phyloP scores from a whole-genome alignment of 2,113 vertebrate species.

The Trematomus loennbergii region DNA sequence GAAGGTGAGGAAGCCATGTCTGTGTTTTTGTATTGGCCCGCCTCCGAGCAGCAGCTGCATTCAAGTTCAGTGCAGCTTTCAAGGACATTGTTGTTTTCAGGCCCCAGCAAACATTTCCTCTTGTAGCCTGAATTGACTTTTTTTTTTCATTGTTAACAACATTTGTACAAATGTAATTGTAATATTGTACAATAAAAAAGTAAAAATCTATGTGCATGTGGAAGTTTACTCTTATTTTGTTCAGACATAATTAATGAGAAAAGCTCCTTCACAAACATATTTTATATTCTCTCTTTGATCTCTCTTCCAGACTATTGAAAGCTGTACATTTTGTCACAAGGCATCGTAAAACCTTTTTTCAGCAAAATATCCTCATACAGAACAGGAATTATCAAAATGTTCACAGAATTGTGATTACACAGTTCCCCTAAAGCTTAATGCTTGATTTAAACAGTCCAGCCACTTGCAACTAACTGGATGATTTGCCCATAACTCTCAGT shows the following conservation, averaged over 20 bases:
- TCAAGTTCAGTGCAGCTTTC: slow-evolving; percentile 40
- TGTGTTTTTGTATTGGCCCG: slow-evolving; percentile 6
- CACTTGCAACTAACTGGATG: slow-evolving; percentile 3
- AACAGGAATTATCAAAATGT: background rate
- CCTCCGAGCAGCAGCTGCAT: slow-evolving; percentile 18
- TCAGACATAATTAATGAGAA: background rate
- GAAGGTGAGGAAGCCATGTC: slow-evolving; percentile 16
- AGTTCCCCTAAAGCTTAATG: background rate
- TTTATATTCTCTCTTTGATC: slow-evolving; percentile 17
- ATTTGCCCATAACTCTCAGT: background rate
- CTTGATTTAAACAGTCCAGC: background rate
- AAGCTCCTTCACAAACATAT: background rate
- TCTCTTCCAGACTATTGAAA: background rate
- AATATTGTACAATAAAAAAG: slow-evolving; percentile 84
- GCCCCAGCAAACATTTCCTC: slow-evolving; percentile 55
- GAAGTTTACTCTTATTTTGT: background rate
- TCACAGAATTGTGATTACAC: background rate
- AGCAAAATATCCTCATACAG: background rate
- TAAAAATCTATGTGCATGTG: slow-evolving; percentile 12
- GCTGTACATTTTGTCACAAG: slow-evolving; percentile 1
- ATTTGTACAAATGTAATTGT: slow-evolving; percentile 83
- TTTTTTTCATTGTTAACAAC: slow-evolving; percentile 56
- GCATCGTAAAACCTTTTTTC: background rate
- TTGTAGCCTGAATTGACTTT: slow-evolving; percentile 67
- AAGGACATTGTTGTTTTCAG: slow-evolving; percentile 63